Conservation (phyloP, 2,113 vertebrate genomes). For the Mormyrus iriodes region DNA sequence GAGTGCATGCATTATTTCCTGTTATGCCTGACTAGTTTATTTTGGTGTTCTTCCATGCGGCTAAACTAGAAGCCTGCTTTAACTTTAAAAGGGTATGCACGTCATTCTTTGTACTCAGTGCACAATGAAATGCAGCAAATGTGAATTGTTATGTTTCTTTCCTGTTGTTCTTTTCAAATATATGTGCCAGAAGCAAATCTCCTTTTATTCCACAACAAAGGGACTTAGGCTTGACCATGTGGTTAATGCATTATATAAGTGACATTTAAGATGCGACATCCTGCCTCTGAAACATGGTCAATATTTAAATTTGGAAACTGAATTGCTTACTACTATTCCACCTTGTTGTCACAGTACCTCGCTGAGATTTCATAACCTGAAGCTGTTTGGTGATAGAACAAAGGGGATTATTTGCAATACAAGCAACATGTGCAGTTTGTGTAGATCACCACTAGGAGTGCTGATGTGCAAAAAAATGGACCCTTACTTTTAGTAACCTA, state of each 20-base stretch:
- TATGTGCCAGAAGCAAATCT: slow-evolving; percentile 36
- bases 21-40: slow-evolving; percentile 59
- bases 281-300: background rate
- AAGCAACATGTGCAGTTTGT: background rate
- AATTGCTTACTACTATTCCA: background rate
- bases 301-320: background rate
- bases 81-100: background rate
- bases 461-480: background rate
- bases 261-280: slow-evolving; percentile 5
- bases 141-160: slow-evolving; percentile 45
- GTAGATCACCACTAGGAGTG: slow-evolving; percentile 11
- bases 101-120: slow-evolving; percentile 43
- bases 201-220: slow-evolving; percentile 39
- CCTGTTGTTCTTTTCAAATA: slow-evolving; percentile 43
- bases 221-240: slow-evolving; percentile 31
- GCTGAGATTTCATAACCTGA: background rate
- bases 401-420: background rate
- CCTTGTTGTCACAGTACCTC: background rate
- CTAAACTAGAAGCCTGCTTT: slow-evolving; percentile 37
- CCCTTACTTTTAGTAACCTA: background rate
- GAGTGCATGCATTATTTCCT: slow-evolving; percentile 27
- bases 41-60: slow-evolving; percentile 45
- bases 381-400: background rate
- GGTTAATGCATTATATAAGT: slow-evolving; percentile 40
- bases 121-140: slow-evolving; percentile 56